These are phyloP conservation scores for Archips xylosteana DNA, from an alignment of 2,888 invertebrate genomes.

Conservation along the genomic window DNA sequence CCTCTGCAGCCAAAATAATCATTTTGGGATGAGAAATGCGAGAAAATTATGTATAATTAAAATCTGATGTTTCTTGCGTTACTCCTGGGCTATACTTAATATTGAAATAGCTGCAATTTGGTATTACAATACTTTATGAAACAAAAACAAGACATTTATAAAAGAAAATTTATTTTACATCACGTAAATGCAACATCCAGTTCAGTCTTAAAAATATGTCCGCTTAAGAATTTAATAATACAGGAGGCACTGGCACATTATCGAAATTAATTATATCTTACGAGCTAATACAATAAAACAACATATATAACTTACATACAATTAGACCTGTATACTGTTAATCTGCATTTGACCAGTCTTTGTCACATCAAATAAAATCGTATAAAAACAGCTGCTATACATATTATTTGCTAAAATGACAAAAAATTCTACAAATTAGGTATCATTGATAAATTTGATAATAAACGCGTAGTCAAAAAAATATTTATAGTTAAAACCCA, in stretches of 20 bases:
- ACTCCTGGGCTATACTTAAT: too few species aligned
- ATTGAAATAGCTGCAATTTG: too few species aligned
- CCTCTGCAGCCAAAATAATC: too few species aligned
- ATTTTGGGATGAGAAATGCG: neutral
- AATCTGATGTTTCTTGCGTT: too few species aligned
- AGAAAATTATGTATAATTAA: neutral
- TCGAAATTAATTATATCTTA: conserved; percentile 43
- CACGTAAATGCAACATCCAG: conserved; percentile 76
- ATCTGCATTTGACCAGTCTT: conserved; percentile 22
- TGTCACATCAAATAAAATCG: neutral
- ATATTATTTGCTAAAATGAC: neutral
- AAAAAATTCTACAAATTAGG: neutral
- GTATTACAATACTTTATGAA: neutral
- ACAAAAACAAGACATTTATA: conserved; percentile 41
- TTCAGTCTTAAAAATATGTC: conserved; percentile 82
- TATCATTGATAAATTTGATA: neutral
- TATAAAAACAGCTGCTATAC: neutral
- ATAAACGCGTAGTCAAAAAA: neutral
- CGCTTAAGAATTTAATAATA: conserved; percentile 68
- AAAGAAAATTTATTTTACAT: conserved; percentile 73
- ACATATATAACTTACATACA: conserved; percentile 36
- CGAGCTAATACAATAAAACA: conserved; percentile 30
- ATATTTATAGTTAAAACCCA: neutral
- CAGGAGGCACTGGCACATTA: conserved; percentile 81
- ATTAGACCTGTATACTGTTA: conserved; percentile 37